A percentile compares a stretch with the other conserved stretches of the same genome.
These are phyloP conservation scores for Lasioglossum baleicum DNA, from an alignment of 1,140 invertebrate genomes.

Conservation along the genomic window DNA sequence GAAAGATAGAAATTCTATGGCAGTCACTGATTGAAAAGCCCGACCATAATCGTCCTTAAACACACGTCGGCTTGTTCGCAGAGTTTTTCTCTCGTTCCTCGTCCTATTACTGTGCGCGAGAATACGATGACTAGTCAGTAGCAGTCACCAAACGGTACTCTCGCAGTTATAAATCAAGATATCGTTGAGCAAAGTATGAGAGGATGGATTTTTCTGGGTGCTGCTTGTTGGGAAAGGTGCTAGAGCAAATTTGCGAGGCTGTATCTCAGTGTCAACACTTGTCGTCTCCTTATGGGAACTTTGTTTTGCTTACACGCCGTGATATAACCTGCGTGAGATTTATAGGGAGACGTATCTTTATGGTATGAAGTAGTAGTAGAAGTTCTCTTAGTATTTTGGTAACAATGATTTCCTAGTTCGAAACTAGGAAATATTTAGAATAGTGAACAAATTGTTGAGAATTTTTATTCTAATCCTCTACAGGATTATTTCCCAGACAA, in stretches of 20 bases:
- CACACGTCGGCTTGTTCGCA: background rate
- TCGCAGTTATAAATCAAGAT: background rate
- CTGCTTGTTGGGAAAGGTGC: background rate
- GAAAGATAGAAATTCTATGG: no score
- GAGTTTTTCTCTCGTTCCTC: background rate
- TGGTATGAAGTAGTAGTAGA: no score
- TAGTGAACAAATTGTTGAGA: no score
- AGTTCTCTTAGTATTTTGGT: no score
- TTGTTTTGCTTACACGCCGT: background rate
- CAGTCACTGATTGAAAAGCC: no score
- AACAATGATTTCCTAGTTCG: no score
- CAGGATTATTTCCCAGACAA: no score
- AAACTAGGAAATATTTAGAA: no score
- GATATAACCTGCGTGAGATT: background rate
- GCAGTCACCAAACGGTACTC: background rate
- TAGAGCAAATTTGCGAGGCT: slow-evolving; percentile 2
- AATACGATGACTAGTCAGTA: background rate
- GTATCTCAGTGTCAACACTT: slow-evolving; percentile 22
- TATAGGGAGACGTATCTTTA: background rate
- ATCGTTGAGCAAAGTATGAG: no score
- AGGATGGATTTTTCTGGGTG: background rate
- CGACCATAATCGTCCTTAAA: no score
- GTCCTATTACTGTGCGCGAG: no score
- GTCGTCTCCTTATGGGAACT: background rate
- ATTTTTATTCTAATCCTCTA: no score